Evolutionary conservation across 1,140 invertebrate species (phyloP).

Genomic region (Oreohelix idahoensis): DNA sequence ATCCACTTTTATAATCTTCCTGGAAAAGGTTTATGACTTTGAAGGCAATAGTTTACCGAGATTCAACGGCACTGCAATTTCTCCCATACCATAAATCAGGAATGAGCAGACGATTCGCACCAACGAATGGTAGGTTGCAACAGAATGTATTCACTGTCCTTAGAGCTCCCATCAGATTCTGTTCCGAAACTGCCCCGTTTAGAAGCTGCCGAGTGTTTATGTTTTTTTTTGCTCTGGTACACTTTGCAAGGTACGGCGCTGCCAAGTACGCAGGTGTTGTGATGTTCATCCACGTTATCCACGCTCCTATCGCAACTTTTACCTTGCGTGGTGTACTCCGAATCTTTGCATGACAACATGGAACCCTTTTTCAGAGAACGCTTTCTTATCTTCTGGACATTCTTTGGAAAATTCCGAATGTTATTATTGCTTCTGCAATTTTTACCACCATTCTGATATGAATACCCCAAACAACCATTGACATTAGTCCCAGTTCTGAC

Average conservation of each 20-base stretch:
- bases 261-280: background rate
- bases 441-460: background rate
- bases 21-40: too few relatives aligned
- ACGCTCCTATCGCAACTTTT: background rate
- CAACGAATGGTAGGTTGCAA: slow-evolving; percentile 24
- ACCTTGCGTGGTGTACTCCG: background rate
- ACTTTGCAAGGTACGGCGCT: background rate
- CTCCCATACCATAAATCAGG: too few relatives aligned
- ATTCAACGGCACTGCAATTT: too few relatives aligned
- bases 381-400: background rate
- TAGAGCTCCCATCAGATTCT: background rate
- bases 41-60: too few relatives aligned
- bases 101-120: too few relatives aligned
- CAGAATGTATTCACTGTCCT: slow-evolving; percentile 28
- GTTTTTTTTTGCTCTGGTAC: slow-evolving; percentile 1
- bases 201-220: background rate
- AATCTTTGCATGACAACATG: background rate
- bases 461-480: background rate
- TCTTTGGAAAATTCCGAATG: background rate
- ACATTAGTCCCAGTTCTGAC: background rate
- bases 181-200: slow-evolving; percentile 1
- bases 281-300: background rate
- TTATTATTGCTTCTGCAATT: background rate
- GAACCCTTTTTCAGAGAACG: background rate
- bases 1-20: too few relatives aligned